Conservation (phyloP, 2,113 vertebrate species). For the Hirundichthys speculiger region DNA sequence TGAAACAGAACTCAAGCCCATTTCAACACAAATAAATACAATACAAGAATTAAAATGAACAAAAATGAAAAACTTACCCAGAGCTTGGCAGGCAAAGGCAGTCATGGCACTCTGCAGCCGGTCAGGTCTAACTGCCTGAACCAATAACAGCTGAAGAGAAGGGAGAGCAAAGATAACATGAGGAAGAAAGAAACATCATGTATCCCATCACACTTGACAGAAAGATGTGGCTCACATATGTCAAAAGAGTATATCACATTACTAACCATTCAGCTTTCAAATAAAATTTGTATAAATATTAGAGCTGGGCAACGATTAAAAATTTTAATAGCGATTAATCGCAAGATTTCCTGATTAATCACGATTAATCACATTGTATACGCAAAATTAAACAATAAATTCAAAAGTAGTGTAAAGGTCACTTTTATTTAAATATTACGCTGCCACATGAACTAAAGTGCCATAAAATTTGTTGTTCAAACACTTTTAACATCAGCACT, state of each 20-base stretch:
- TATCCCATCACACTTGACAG: not conserved
- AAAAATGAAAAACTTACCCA: conserved; percentile 83
- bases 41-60: not conserved
- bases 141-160: conserved; percentile 83
- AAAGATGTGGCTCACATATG: not conserved
- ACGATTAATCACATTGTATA: no score
- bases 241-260: not conserved
- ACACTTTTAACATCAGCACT: no score
- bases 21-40: not conserved
- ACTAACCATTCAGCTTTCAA: not conserved
- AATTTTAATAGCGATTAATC: no score
- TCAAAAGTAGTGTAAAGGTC: no score
- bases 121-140: conserved; percentile 93
- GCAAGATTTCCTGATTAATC: no score
- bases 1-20: not conserved
- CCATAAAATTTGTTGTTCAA: no score
- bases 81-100: conserved; percentile 86
- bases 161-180: not conserved
- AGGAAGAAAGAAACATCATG: not conserved
- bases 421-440: no score
- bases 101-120: conserved; percentile 92
- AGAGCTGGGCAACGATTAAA: no score
- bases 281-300: not conserved
- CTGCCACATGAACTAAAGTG: no score
- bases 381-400: no score